Evolutionary conservation across 1,140 invertebrate genomes (phyloP), one percentile per base, ranked within the genome.

Genomic region (Chironomus tepperi): DNA sequence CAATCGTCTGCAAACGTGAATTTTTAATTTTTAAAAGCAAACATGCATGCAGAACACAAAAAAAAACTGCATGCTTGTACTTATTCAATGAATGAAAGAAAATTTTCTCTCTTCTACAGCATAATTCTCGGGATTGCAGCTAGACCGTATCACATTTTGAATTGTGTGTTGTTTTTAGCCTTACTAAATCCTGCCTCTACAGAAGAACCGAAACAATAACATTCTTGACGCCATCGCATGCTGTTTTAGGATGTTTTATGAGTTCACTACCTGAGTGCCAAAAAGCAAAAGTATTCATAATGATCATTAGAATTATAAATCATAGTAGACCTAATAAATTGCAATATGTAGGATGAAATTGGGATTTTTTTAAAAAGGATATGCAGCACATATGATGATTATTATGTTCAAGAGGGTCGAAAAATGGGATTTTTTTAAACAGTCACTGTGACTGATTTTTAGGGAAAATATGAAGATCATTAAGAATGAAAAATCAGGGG

Each of bases 41-140:
- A n/a, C 47, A 57, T 57, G 47, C 47, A 57, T 57, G 47, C 47
- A 57, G n/a, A 57, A 57, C 47, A 57, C 15, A 57, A 57, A 57
- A n/a, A n/a, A 57, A 57, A 57, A n/a, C 47, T 57, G n/a, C 47
- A 34, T 57, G 47, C 47, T n/a, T 15, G 12, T 57, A 57, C 47
- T 57, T 57, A 57, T 57, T 57, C 47, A 57, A n/a, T n/a, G 47
- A 57, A 57, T 12, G 47, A 57, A n/a, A 57, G 12, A 57, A 15
- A 57, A 12, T 34, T 57, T 57, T n/a, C n/a, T n/a, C n/a, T n/a
- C n/a, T 12, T 57, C 47, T 57, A 12, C 12, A 57, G 47, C 47
- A 57, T 57, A 57, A 57, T n/a, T 57, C n/a, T 57, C n/a, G 15
- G 43, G 47, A 57, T 57, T 57, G 47, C 47, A 57, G 47, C n/a